These are phyloP conservation scores for Bilobella aurantiaca DNA, from an alignment of 1,140 invertebrate genomes.

Conservation along the genomic window DNA sequence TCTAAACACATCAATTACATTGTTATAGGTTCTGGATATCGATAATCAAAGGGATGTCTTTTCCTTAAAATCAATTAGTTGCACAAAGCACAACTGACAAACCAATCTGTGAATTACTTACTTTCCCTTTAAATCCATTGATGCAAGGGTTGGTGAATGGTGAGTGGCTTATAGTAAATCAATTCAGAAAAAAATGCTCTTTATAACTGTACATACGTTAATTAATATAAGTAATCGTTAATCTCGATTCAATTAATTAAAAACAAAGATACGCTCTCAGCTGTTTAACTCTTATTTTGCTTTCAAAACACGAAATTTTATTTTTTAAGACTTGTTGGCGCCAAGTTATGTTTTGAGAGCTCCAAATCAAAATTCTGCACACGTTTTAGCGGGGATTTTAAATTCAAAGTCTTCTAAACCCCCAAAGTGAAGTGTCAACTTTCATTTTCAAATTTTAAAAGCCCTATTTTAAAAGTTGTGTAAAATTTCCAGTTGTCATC, in stretches of 20 bases:
- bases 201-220: neutral
- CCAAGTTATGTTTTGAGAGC: no score
- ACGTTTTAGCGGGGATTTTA: no score
- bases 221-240: neutral
- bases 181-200: neutral
- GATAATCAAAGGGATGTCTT: neutral
- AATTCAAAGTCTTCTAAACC: no score
- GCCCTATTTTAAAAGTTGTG: neutral
- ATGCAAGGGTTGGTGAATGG: no score
- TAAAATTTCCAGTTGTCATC: neutral
- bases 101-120: no score
- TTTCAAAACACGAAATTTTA: neutral
- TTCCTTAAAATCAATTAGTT: neutral
- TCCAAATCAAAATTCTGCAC: no score
- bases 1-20: constrained; percentile 10
- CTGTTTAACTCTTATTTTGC: no score
- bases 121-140: constrained; percentile 2
- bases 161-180: neutral
- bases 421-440: neutral
- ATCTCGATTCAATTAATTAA: neutral
- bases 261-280: neutral
- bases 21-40: neutral
- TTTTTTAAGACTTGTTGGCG: no score
- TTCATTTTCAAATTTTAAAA: neutral
- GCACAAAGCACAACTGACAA: neutral